Evolutionary conservation across 2,113 vertebrate species (phyloP).

Genomic region (Emydura subglobosa): DNA sequence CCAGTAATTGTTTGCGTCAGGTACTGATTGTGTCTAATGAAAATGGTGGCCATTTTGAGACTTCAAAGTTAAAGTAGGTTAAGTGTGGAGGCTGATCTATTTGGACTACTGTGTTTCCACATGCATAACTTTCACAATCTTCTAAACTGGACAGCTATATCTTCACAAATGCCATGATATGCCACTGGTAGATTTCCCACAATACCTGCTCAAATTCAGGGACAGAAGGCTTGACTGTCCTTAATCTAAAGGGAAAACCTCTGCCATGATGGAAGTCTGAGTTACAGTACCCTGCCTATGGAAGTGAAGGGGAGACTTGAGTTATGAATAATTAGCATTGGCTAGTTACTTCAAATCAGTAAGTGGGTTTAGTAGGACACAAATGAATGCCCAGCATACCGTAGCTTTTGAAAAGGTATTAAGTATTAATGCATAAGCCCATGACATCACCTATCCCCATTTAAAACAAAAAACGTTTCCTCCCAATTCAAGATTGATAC

Average conservation of each 20-base stretch:
- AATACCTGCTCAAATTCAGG: background rate
- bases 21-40: background rate
- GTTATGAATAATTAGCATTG: background rate
- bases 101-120: background rate
- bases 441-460: background rate
- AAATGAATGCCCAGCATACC: too few species aligned
- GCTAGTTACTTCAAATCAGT: background rate
- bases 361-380: background rate
- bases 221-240: background rate
- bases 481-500: background rate
- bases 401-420: background rate
- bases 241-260: background rate
- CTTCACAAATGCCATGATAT: background rate
- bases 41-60: background rate
- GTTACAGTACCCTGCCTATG: background rate
- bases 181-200: background rate
- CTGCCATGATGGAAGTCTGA: background rate
- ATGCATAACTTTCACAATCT: background rate
- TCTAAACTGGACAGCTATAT: background rate
- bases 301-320: background rate
- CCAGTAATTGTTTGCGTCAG: background rate
- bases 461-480: background rate
- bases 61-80: background rate
- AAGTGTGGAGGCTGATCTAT: background rate
- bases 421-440: background rate